Percentiles rank a stretch among this genome's conserved stretches.
Conservation (phyloP, 2,797 vertebrate genomes). For the Eulemur coronatus region DNA sequence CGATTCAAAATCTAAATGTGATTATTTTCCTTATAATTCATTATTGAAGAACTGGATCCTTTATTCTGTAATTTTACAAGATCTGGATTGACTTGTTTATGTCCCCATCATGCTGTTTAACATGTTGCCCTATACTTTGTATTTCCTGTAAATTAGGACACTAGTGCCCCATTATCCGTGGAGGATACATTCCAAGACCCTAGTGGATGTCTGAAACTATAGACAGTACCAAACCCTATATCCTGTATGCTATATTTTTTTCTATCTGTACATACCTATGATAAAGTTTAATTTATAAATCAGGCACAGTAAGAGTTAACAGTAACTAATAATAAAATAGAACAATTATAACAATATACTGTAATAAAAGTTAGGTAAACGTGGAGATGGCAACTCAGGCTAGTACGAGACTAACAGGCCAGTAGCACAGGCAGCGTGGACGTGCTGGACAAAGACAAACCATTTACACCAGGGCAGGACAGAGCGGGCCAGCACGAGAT, state of each 20-base stretch:
- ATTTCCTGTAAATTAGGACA: neutral
- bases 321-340: neutral
- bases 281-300: neutral
- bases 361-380: neutral
- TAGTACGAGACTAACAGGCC: neutral
- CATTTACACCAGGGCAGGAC: neutral
- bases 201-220: neutral
- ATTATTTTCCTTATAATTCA: slow-evolving; percentile 1
- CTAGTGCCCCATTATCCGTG: neutral
- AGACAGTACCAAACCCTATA: neutral
- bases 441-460: neutral
- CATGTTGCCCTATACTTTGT: neutral
- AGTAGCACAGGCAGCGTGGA: neutral
- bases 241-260: neutral
- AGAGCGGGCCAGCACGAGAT: neutral
- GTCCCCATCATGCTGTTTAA: neutral
- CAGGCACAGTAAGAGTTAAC: neutral
- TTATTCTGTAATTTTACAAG: neutral
- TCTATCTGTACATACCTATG: neutral
- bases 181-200: neutral
- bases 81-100: neutral
- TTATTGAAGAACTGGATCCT: neutral
- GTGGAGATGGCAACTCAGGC: neutral
- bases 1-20: neutral
- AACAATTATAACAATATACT: neutral